A percentile compares a stretch with the other conserved stretches of the same genome.
Conservation (phyloP, 2,888 invertebrate genomes). For the Cyclophora punctaria region DNA sequence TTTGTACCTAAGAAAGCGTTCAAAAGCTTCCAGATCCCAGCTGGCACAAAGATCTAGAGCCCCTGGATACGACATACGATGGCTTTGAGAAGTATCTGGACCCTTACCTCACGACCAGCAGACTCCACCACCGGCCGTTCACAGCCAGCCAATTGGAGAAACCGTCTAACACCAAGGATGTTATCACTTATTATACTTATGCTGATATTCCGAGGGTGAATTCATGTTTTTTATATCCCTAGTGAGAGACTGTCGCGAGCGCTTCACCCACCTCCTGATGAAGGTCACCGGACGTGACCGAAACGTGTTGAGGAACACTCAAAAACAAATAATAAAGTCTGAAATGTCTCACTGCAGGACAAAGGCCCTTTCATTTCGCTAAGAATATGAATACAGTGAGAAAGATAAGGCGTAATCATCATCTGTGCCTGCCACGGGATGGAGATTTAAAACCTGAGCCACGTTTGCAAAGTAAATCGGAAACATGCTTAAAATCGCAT, state of each 20-base stretch:
- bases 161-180: conserved; percentile 42
- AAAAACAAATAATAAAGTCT: too few species aligned
- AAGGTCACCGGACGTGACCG: background rate
- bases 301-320: background rate
- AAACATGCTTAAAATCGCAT: too few species aligned
- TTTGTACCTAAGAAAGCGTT: too few species aligned
- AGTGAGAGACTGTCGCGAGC: too few species aligned
- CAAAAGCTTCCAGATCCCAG: conserved; percentile 37
- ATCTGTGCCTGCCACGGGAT: too few species aligned
- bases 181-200: conserved; percentile 57
- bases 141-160: conserved; percentile 48
- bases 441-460: background rate
- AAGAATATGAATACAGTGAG: too few species aligned
- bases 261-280: background rate
- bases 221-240: background rate
- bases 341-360: too few species aligned
- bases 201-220: conserved; percentile 53
- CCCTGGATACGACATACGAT: conserved; percentile 54
- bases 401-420: too few species aligned
- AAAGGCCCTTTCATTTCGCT: too few species aligned
- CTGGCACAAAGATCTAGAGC: conserved; percentile 42
- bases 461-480: too few species aligned
- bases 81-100: conserved; percentile 59
- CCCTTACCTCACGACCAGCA: conserved; percentile 56
- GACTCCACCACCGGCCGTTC: conserved; percentile 54